Percentiles rank a stretch among this genome's conserved stretches.
Evolutionary conservation across 2,113 vertebrate genomes (phyloP).

Genomic region (Bos indicus): DNA sequence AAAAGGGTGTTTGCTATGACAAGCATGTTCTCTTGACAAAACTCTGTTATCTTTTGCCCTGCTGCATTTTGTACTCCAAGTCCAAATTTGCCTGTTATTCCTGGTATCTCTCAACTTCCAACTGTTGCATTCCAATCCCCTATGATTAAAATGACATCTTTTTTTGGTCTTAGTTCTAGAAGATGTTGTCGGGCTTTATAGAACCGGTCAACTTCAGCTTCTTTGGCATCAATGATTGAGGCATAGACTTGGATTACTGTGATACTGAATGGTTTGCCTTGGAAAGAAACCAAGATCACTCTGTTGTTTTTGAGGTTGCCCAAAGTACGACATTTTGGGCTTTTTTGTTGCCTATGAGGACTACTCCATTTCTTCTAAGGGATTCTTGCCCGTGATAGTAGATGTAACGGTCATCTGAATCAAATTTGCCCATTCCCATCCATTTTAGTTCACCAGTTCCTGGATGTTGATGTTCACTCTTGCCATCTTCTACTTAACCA

Average conservation of each 20-base stretch:
- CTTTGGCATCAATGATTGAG: background rate
- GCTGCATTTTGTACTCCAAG: background rate
- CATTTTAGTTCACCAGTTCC: background rate
- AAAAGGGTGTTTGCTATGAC: background rate
- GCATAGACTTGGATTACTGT: background rate
- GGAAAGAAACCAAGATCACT: background rate
- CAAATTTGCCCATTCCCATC: background rate
- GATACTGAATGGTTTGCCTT: background rate
- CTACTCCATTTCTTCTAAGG: background rate
- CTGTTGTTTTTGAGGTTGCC: background rate
- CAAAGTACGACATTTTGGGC: background rate
- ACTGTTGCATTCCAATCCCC: background rate
- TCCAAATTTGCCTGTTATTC: background rate
- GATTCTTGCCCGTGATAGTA: background rate
- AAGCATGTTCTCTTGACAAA: background rate
- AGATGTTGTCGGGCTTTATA: background rate
- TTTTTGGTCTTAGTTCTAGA: background rate
- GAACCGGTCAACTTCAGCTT: background rate
- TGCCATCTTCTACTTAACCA: background rate
- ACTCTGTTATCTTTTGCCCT: background rate
- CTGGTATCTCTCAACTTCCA: background rate
- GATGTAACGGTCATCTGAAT: background rate
- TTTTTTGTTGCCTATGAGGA: background rate
- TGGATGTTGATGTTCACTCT: background rate
- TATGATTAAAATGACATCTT: background rate